phyloP scores from a whole-genome alignment of 2,888 invertebrate genomes.

The Drosophila fulvimacula region DNA sequence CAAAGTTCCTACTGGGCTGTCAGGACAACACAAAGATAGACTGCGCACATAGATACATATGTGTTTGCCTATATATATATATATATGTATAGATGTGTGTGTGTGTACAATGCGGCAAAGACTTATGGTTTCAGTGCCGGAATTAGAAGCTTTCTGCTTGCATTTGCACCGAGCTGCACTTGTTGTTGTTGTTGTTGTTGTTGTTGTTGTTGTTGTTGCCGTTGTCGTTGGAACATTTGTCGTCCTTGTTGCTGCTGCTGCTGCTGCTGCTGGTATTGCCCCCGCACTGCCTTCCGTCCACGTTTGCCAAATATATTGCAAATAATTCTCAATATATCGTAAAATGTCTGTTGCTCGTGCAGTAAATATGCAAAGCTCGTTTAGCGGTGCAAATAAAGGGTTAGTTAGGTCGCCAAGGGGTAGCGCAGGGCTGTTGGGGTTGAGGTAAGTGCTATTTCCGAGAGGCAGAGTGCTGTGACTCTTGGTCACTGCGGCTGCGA shows the following conservation, averaged over 20 bases:
- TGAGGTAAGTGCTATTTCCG: constrained; percentile 1
- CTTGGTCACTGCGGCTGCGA: constrained; percentile 48
- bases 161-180: constrained; percentile 73
- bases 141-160: constrained; percentile 81
- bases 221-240: constrained; percentile 76
- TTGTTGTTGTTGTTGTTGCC: constrained; percentile 38
- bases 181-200: constrained; percentile 46
- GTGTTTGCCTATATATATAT: constrained; percentile 1
- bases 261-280: constrained; percentile 16
- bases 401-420: constrained; percentile 10
- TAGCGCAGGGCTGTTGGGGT: neutral
- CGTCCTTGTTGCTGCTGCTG: constrained; percentile 77
- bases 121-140: constrained; percentile 81
- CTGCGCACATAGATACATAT: constrained; percentile 14
- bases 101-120: constrained; percentile 77
- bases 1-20: constrained; percentile 42
- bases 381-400: constrained; percentile 71
- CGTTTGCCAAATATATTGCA: constrained; percentile 79
- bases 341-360: constrained; percentile 79
- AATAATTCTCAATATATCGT: constrained; percentile 82
- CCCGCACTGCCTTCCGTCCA: neutral
- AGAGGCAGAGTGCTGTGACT: constrained; percentile 30
- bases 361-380: constrained; percentile 81
- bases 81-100: constrained; percentile 25
- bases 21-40: constrained; percentile 20